Percentiles rank a stretch among this genome's conserved stretches.
Conservation (phyloP, 2,113 vertebrate species). For the Speoplatyrhinus poulsoni region DNA sequence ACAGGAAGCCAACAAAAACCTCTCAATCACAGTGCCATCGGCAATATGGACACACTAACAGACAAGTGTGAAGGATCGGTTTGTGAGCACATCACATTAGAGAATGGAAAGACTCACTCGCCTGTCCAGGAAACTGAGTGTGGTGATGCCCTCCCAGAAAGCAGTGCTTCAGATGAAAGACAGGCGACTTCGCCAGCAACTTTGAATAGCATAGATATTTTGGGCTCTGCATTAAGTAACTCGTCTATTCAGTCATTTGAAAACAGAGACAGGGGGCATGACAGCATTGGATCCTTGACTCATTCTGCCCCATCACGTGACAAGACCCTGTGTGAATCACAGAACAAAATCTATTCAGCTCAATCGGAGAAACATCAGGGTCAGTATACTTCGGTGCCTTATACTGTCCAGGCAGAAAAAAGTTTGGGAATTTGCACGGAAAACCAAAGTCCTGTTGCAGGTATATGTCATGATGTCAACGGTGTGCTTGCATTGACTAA, state of each 20-base stretch:
- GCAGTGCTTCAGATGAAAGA: background rate
- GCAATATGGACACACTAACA: background rate
- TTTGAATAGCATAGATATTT: background rate
- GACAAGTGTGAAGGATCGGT: background rate
- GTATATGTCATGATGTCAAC: slow-evolving; percentile 30
- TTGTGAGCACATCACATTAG: slow-evolving; percentile 6
- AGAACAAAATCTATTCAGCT: slow-evolving; percentile 4
- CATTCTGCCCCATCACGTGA: background rate
- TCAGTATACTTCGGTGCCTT: slow-evolving; percentile 16
- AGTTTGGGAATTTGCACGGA: slow-evolving; percentile 10
- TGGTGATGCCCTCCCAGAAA: background rate
- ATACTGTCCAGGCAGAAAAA: slow-evolving; percentile 24
- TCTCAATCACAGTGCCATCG: slow-evolving; percentile 20
- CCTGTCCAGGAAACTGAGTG: background rate
- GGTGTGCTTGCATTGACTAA: background rate
- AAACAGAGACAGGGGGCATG: slow-evolving; percentile 1
- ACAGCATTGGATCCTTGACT: background rate
- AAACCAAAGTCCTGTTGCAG: slow-evolving; percentile 30
- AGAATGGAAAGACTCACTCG: background rate
- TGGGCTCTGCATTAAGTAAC: background rate
- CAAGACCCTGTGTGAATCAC: background rate
- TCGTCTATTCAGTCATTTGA: slow-evolving; percentile 12
- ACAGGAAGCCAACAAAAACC: slow-evolving; percentile 34
- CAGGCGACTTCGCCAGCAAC: slow-evolving; percentile 15
- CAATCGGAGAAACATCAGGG: slow-evolving; percentile 1